A percentile compares a stretch with the other conserved stretches of the same genome.
Conservation (phyloP, 2,113 vertebrate species). For the Catharus fuscescens region DNA sequence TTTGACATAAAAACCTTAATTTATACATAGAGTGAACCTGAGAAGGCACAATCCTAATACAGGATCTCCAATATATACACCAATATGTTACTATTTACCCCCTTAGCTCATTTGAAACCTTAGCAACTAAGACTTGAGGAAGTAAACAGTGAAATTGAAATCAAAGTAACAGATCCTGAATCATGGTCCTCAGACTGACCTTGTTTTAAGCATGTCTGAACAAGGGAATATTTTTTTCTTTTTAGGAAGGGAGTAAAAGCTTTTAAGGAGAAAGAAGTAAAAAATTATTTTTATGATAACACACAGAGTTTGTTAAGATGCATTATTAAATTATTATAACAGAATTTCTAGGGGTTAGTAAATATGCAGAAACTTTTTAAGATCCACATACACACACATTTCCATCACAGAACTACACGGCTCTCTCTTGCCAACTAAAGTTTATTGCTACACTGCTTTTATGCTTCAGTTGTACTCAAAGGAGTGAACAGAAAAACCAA, state of each 20-base stretch:
- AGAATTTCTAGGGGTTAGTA: neutral
- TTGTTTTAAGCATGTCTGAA: neutral
- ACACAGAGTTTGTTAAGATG: neutral
- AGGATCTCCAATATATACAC: neutral
- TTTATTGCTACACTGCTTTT: neutral
- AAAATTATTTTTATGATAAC: neutral
- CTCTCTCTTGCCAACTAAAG: neutral
- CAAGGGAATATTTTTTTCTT: neutral
- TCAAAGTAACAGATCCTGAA: neutral
- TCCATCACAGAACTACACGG: neutral
- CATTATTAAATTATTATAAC: neutral
- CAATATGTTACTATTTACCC: neutral
- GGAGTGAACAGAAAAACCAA: neutral
- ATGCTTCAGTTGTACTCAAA: neutral
- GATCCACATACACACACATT: neutral
- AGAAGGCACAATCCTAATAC: neutral
- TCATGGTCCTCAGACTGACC: neutral
- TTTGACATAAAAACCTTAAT: neutral
- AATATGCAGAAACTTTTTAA: neutral
- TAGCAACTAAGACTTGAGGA: neutral
- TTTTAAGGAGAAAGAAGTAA: neutral
- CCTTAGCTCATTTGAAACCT: neutral
- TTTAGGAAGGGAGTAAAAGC: neutral
- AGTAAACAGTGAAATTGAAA: neutral
- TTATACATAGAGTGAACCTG: neutral